Evolutionary conservation across 2,888 invertebrate genomes (phyloP).

Genomic region (Pollenia amentaria): DNA sequence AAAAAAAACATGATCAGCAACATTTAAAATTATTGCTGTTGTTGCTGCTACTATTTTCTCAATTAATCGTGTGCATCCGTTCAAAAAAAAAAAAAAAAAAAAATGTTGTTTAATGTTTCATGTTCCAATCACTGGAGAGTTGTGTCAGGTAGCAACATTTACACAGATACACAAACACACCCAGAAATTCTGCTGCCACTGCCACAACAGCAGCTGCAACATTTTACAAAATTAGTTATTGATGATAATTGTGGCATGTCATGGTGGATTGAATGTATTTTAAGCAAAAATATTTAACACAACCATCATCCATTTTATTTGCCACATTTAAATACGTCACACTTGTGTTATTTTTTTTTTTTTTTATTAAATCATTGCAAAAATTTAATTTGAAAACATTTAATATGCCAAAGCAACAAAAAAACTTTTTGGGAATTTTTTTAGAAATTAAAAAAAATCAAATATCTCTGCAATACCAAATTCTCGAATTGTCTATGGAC

Average conservation of each 20-base stretch:
- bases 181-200: neutral
- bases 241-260: conserved; percentile 71
- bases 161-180: conserved; percentile 6
- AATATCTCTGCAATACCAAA: neutral
- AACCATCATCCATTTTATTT: neutral
- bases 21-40: conserved; percentile 40
- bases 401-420: neutral
- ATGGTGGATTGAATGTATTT: conserved; percentile 47
- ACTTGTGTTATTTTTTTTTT: neutral
- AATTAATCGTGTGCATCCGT: conserved; percentile 65
- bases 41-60: conserved; percentile 50
- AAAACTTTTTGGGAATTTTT: neutral
- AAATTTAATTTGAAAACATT: too few species aligned
- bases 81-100: conserved; percentile 7
- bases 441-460: neutral
- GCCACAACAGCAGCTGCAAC: conserved; percentile 33
- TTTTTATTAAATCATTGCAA: neutral
- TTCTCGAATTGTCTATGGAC: neutral
- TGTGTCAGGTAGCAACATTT: conserved; percentile 52
- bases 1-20: conserved; percentile 53
- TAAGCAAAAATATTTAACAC: conserved; percentile 16
- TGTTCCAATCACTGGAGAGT: conserved; percentile 57
- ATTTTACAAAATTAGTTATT: conserved; percentile 67
- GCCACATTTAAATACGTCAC: neutral
- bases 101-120: conserved; percentile 30